phyloP scores from a whole-genome alignment of 1,140 invertebrate species.

The Pseudoatta argentina region DNA sequence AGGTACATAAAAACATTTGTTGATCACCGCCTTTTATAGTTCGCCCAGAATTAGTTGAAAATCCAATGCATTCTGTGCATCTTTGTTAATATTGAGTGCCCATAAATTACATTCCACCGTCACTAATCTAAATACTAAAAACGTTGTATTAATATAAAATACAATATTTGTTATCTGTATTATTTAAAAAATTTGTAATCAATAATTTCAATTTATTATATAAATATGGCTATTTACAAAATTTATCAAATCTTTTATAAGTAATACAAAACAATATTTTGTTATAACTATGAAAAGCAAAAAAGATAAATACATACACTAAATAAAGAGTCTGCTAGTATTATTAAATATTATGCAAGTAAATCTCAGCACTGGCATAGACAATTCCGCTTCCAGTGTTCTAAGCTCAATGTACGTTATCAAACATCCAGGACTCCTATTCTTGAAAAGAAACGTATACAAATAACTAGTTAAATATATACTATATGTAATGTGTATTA shows the following conservation, averaged over 20 bases:
- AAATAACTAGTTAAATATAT: too few relatives aligned
- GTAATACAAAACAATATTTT: not conserved
- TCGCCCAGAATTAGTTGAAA: constrained; percentile 79
- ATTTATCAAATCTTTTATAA: not conserved
- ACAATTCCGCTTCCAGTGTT: too few relatives aligned
- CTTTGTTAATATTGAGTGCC: constrained; percentile 77
- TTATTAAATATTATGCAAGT: too few relatives aligned
- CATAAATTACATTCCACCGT: constrained; percentile 79
- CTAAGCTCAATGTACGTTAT: too few relatives aligned
- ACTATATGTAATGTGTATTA: too few relatives aligned
- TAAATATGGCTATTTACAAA: not conserved
- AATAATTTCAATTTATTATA: not conserved
- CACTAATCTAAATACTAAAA: constrained; percentile 74
- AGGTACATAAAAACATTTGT: not conserved
- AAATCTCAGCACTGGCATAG: too few relatives aligned
- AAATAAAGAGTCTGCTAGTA: too few relatives aligned
- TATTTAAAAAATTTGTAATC: not conserved
- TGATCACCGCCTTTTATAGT: not conserved
- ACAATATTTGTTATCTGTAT: not conserved
- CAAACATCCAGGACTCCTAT: too few relatives aligned
- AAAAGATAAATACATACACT: not conserved
- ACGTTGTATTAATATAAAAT: not conserved
- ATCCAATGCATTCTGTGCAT: constrained; percentile 69
- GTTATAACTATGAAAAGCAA: not conserved
- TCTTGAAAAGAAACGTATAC: too few relatives aligned